These are phyloP conservation scores for Pipistrellus kuhlii DNA, from an alignment of 2,797 vertebrate species.

Conservation along the genomic window DNA sequence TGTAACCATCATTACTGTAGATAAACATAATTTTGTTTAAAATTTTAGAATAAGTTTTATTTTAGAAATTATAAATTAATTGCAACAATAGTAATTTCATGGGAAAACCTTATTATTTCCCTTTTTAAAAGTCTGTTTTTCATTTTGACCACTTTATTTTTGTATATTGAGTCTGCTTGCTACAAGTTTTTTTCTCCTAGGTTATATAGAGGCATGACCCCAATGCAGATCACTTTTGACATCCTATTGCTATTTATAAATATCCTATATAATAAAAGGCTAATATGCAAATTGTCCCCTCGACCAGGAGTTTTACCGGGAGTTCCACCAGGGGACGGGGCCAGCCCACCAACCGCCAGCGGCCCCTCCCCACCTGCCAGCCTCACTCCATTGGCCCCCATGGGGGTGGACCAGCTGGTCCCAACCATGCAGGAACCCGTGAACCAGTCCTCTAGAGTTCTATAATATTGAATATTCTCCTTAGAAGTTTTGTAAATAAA, in stretches of 20 bases:
- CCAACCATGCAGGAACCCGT: too few species aligned
- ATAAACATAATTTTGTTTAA: constrained; percentile 35
- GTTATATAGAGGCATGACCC: neutral
- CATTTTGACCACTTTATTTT: neutral
- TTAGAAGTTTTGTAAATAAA: constrained; percentile 51
- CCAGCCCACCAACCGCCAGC: too few species aligned
- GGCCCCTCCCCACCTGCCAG: too few species aligned
- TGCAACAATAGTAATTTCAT: constrained; percentile 57
- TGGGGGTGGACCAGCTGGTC: too few species aligned
- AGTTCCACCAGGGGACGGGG: too few species aligned
- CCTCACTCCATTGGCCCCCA: too few species aligned
- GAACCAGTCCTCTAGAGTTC: neutral
- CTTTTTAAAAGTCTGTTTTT: neutral
- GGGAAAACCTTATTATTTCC: neutral
- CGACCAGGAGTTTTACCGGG: too few species aligned
- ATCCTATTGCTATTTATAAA: constrained; percentile 57
- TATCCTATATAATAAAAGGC: neutral
- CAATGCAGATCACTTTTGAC: neutral
- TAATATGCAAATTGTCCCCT: too few species aligned
- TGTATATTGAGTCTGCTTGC: neutral
- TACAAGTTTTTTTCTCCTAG: neutral
- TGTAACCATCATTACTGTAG: constrained; percentile 26
- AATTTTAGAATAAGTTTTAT: constrained; percentile 50
- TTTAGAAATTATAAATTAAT: constrained; percentile 43
- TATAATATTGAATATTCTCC: constrained; percentile 5